Evolutionary conservation across 2,888 invertebrate genomes (phyloP).

Genomic region (Xylota segnis): DNA sequence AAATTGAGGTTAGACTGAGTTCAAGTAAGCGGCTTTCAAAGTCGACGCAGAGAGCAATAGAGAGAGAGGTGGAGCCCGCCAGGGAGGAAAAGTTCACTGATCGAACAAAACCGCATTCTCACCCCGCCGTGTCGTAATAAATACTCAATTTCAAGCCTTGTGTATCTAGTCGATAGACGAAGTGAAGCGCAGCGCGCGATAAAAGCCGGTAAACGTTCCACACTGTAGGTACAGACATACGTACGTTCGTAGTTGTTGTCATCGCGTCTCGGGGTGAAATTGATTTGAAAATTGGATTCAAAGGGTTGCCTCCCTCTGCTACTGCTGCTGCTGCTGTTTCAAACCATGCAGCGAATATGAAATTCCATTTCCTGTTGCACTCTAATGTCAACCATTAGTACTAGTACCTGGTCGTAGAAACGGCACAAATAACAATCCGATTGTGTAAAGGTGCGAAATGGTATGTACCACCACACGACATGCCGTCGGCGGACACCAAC

Average conservation of each 20-base stretch:
- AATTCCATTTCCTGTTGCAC: slow-evolving; percentile 63
- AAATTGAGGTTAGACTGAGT: slow-evolving; percentile 72
- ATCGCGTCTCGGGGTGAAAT: slow-evolving; percentile 66
- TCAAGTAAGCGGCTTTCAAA: slow-evolving; percentile 60
- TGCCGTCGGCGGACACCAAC: slow-evolving; percentile 20
- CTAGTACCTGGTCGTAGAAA: slow-evolving; percentile 1
- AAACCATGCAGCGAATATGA: slow-evolving; percentile 6
- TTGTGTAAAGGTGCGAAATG: slow-evolving; percentile 72
- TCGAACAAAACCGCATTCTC: slow-evolving; percentile 27
- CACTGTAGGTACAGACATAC: no score
- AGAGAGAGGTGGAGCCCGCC: not conserved
- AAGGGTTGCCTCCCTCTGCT: not conserved
- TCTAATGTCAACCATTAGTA: slow-evolving; percentile 11
- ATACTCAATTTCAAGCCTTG: slow-evolving; percentile 3
- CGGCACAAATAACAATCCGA: slow-evolving; percentile 57
- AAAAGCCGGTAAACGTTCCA: slow-evolving; percentile 13
- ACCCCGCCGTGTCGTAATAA: not conserved
- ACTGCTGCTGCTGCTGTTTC: no score
- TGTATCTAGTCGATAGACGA: slow-evolving; percentile 46
- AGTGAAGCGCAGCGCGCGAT: not conserved
- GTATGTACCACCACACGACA: slow-evolving; percentile 39
- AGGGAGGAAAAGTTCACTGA: slow-evolving; percentile 57
- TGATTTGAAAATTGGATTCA: slow-evolving; percentile 73
- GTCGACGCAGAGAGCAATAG: slow-evolving; percentile 51
- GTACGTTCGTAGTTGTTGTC: slow-evolving; percentile 1